Evolutionary conservation across 2,113 vertebrate genomes (phyloP).

Genomic region (Syrrhaptes paradoxus): DNA sequence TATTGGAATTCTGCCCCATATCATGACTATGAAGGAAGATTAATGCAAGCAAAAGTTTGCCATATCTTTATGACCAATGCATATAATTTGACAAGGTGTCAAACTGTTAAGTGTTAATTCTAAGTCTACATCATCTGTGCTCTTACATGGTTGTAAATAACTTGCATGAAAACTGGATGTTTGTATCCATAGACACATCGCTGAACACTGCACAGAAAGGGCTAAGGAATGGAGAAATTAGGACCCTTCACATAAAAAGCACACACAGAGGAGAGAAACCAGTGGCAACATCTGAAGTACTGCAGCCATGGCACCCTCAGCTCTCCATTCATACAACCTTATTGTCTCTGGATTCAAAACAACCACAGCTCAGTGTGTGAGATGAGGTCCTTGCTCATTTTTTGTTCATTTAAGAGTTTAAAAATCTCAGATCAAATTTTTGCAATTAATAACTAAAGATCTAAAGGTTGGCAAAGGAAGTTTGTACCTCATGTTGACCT

Average conservation of each 20-base stretch:
- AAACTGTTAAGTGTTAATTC: not conserved
- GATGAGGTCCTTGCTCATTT: not conserved
- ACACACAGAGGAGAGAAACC: not conserved
- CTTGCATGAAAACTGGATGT: not conserved
- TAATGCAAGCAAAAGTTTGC: not conserved
- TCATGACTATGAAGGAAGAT: not conserved
- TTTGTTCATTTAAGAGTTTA: not conserved
- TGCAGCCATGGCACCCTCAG: not conserved
- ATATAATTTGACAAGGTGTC: not conserved
- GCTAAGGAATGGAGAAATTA: not conserved
- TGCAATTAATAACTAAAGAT: not conserved
- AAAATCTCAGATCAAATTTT: not conserved
- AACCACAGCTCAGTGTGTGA: not conserved
- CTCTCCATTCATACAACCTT: not conserved
- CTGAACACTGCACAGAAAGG: not conserved
- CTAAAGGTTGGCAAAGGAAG: not conserved
- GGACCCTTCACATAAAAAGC: not conserved
- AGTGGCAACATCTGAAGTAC: not conserved
- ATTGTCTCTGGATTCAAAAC: not conserved
- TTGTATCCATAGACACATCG: not conserved
- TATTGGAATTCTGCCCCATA: not conserved
- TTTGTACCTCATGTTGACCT: not conserved
- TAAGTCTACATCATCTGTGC: not conserved
- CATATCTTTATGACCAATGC: not conserved
- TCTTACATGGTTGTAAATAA: not conserved